These are phyloP conservation scores for Umimayanthus kanabou DNA, from an alignment of 92 coral and sea anemone genomes.

Conservation along the genomic window DNA sequence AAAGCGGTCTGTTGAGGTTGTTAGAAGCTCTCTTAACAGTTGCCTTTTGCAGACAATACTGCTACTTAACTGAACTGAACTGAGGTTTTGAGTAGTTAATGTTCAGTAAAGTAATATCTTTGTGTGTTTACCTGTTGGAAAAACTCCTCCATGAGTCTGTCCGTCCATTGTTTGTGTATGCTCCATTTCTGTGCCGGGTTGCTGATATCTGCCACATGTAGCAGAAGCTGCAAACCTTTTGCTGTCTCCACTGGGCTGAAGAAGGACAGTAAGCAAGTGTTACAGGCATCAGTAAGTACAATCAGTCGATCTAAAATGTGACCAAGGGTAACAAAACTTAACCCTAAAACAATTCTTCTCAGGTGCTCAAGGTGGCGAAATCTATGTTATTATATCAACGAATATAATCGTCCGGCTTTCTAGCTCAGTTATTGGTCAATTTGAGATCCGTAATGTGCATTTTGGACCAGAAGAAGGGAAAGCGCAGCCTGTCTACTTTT, in stretches of 20 bases:
- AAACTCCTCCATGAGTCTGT: conserved; percentile 92
- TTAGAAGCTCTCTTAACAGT: too few species aligned
- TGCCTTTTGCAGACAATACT: too few species aligned
- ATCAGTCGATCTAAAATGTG: too few species aligned
- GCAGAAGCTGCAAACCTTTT: conserved; percentile 72
- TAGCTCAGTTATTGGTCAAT: neutral
- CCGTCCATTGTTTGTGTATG: conserved; percentile 92
- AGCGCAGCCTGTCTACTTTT: neutral
- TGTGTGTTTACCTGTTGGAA: conserved; percentile 77
- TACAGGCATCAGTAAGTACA: too few species aligned
- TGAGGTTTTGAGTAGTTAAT: neutral
- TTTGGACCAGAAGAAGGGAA: neutral
- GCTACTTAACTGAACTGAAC: too few species aligned
- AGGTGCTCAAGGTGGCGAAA: neutral
- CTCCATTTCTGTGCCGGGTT: conserved; percentile 96
- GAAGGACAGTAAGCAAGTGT: neutral
- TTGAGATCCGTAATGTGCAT: neutral
- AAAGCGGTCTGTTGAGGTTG: too few species aligned
- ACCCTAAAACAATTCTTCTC: too few species aligned
- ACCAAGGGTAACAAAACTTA: too few species aligned
- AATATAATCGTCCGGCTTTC: neutral
- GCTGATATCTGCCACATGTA: conserved; percentile 94
- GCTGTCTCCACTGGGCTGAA: conserved; percentile 77
- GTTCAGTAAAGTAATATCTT: too few species aligned
- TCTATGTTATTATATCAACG: too few species aligned